Conservation (phyloP, 2,797 vertebrate species). For the Benthosema pterotum region DNA sequence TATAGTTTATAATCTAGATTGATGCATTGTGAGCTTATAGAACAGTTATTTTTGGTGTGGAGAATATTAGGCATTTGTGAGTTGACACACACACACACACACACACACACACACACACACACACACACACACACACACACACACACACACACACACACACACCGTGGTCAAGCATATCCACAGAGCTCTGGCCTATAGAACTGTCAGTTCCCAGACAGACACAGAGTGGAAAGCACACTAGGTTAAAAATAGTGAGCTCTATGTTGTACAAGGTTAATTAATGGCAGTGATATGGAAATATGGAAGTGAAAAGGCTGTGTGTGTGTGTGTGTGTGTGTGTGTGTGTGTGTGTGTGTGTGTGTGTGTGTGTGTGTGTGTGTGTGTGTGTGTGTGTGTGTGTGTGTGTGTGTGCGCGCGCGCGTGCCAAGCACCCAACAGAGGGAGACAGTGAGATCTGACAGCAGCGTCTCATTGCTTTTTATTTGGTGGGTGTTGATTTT, state of each 20-base stretch:
- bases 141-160: no score
- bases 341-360: background rate
- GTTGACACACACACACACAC: no score
- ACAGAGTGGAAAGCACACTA: slow-evolving; percentile 25
- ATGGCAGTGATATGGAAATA: slow-evolving; percentile 9
- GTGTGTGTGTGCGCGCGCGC: background rate
- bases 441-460: slow-evolving; percentile 20
- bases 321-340: background rate
- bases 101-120: no score
- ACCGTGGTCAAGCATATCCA: no score
- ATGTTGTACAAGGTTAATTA: slow-evolving; percentile 19
- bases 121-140: no score
- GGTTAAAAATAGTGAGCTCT: slow-evolving; percentile 31
- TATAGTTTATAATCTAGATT: no score
- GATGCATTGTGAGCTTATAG: no score
- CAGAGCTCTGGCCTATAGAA: no score
- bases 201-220: background rate
- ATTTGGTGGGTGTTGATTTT: no score
- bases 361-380: background rate
- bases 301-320: background rate
- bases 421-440: slow-evolving; percentile 46
- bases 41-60: no score
- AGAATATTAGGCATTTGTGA: no score
- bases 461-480: no score
- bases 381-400: background rate